A percentile compares a stretch with the other conserved stretches of the same genome.
These are phyloP conservation scores for Prinia subflava DNA, from an alignment of 2,113 vertebrate genomes.

Conservation along the genomic window DNA sequence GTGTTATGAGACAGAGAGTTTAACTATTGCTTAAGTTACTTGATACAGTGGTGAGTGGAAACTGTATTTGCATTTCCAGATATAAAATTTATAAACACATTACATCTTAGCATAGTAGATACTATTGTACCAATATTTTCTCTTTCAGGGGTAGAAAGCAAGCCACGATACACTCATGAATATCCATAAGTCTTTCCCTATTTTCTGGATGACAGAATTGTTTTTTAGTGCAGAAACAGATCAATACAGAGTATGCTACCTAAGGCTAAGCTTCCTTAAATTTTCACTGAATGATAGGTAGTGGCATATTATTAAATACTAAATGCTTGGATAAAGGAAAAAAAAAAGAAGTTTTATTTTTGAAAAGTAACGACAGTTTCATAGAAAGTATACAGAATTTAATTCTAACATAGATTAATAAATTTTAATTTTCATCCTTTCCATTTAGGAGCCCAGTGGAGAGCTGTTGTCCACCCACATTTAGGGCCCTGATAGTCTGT, in stretches of 20 bases:
- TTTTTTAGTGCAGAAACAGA: not conserved
- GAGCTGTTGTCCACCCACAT: not conserved
- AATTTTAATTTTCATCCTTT: not conserved
- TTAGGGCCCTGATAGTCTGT: not conserved
- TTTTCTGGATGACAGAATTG: not conserved
- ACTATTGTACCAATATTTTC: not conserved
- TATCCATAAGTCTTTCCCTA: not conserved
- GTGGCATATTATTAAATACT: not conserved
- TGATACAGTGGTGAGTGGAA: not conserved
- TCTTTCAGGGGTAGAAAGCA: not conserved
- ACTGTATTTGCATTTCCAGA: not conserved
- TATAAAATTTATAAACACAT: not conserved
- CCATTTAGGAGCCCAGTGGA: not conserved
- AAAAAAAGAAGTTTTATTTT: not conserved
- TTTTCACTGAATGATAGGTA: not conserved
- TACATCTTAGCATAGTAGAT: not conserved
- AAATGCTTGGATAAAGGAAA: not conserved
- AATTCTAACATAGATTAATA: not conserved
- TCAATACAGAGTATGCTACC: not conserved
- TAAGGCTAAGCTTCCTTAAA: not conserved
- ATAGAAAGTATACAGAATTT: not conserved
- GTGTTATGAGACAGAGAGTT: not conserved
- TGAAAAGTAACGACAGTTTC: not conserved
- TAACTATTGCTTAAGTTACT: not conserved
- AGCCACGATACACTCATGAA: not conserved